Base-by-base conservation (phyloP, 1,140 invertebrate species). In the Temnothorax curvispinosus region DNA sequence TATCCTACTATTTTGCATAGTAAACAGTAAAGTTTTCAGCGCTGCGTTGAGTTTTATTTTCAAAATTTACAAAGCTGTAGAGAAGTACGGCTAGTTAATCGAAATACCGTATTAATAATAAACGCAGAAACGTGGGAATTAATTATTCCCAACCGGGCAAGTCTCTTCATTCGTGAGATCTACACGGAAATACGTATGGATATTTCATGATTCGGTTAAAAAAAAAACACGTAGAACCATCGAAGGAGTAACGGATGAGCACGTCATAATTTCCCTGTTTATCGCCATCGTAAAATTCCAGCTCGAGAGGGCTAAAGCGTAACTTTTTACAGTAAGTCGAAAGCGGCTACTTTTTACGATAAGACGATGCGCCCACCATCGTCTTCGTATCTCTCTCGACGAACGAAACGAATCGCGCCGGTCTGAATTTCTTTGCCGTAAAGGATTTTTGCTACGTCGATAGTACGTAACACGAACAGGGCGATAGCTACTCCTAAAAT, bases 181-280 rank as follows among this genome's bases (percentile, higher is more conserved):
- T 32, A 9, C 0, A 21, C 7, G 32, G 11, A 74, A 75, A 60
- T 84, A 56, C 7, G n/a, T 74, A 2, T 60, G 41, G 27, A 60
- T 82, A 60, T 82, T 82, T 60, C 27, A 32, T 27, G 56, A 8
- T 13, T 74, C 6, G 32, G 21, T n/a, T 11, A 75, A 76, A 75
- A 50, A 50, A 80, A 82, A 65, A 62, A 6, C 8, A 69, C 5
- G 13, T 52, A 52, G 8, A 58, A 60, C 21, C 38, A 47, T 60
- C 18, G 32, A 9, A 52, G 9, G 7, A 41, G 65, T 82, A 64
- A 71, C n/a, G 78, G 54, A 52, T 47, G 47, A 72, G 77, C 47
- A 47, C 27, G 38, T 62, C 67, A 54, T 88, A 88, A 88, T 86
- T 86, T 88, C 52, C 15, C 38, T 69, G 78, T 88, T 76, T 54